Evolutionary conservation across 2,888 invertebrate species (phyloP).

Genomic region (Thysanoteuthis rhombus): DNA sequence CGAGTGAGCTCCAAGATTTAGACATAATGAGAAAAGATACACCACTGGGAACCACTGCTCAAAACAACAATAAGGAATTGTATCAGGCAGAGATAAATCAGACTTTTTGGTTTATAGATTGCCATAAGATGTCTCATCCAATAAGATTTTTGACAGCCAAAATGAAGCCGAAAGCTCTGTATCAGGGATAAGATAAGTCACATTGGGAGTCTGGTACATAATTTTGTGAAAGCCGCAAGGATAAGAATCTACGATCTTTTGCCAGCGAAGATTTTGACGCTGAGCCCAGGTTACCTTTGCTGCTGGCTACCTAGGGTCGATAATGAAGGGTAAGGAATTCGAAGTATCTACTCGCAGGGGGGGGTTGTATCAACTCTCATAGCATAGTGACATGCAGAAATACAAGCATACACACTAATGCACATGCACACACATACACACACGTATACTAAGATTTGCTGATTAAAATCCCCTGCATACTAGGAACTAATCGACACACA

Average conservation of each 20-base stretch:
- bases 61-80: background rate
- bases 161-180: background rate
- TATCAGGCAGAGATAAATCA: background rate
- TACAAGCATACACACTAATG: background rate
- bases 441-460: background rate
- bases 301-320: background rate
- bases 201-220: background rate
- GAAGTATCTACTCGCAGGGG: background rate
- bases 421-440: background rate
- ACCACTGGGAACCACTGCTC: no score
- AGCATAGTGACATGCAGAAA: background rate
- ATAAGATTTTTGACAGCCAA: background rate
- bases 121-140: background rate
- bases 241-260: background rate
- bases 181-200: background rate
- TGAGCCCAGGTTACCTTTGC: background rate
- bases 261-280: background rate
- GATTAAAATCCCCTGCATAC: background rate
- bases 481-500: background rate
- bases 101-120: background rate
- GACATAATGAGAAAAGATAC: no score
- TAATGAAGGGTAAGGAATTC: background rate
- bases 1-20: no score
- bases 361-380: background rate
- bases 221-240: background rate